Percentiles rank a stretch among this genome's conserved stretches.
These are phyloP conservation scores for Hiodon alosoides DNA, from an alignment of 2,113 vertebrate genomes.

Conservation along the genomic window DNA sequence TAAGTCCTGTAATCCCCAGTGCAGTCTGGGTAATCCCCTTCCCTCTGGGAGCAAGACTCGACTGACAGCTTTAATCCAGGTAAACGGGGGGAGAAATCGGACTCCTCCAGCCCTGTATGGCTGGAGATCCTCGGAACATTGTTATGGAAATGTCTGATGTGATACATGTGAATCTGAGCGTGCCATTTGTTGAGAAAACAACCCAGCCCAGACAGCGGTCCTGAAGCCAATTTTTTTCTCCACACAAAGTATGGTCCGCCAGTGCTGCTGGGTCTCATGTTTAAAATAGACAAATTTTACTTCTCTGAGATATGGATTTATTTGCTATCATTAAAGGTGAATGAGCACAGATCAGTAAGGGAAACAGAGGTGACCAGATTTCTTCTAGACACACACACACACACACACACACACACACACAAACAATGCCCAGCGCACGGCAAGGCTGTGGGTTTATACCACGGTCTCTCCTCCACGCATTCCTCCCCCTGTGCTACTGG, in stretches of 20 bases:
- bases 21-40: slow-evolving; percentile 13
- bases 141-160: slow-evolving; percentile 38
- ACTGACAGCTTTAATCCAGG: slow-evolving; percentile 11
- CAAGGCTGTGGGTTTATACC: slow-evolving; percentile 37
- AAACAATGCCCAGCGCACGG: slow-evolving; percentile 7
- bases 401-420: not conserved
- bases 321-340: not conserved
- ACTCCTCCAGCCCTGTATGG: not conserved
- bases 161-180: slow-evolving; percentile 38
- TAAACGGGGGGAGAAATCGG: slow-evolving; percentile 3
- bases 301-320: too few species aligned
- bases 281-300: too few species aligned
- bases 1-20: slow-evolving; percentile 19
- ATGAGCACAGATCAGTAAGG: not conserved
- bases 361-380: not conserved
- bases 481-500: slow-evolving; percentile 36
- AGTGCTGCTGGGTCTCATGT: too few species aligned
- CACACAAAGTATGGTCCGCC: too few species aligned
- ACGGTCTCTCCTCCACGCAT: slow-evolving; percentile 36
- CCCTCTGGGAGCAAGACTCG: slow-evolving; percentile 1
- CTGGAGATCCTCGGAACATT: not conserved
- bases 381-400: slow-evolving; percentile 16
- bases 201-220: not conserved
- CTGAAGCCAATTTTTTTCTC: not conserved
- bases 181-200: slow-evolving; percentile 24